Base-by-base conservation (phyloP, 2,888 invertebrate species). In the Thymelicus sylvestris region DNA sequence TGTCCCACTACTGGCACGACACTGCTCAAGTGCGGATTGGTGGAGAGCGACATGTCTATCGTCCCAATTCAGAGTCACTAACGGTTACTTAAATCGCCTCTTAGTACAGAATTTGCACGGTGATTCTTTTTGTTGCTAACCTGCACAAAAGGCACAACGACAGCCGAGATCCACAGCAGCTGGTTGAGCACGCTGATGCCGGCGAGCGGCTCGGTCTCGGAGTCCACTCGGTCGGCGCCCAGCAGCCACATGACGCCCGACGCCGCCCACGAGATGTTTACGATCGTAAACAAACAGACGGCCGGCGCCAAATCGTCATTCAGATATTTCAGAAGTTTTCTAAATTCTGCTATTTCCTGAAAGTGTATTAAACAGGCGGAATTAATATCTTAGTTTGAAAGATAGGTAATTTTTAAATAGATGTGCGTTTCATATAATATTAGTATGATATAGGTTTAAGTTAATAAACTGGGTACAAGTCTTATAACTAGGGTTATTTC, bases 321-420 rank as follows among this genome's bases (percentile, higher is more conserved):
- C 60, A 97, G 93, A 80, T 97, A 97, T 76, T 95, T 95, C 31
- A 97, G 86, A 70, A 97, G 89, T 81, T 97, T 97, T 73, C 95
- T 95, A 78, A 97, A 97, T 82, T 97, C 97, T 0, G 96, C 95
- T 73, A 97, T 95, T 92, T 97, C 97, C 97, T 97, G 82, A 15
- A 44, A 15, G 2, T 24, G 6, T 52, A n/a, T 15, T 55, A 44
- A 44, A 44, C 44, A 44, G 44, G 19, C 19, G 19, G 2, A 44
- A 44, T 10, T 44, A 8, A 10, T 44, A 41, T 3, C 39, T 41
- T 41, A 31, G 31, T 31, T 31, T 31, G 31, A 31, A 31, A 31
- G 1, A 31, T 31, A 31, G 3, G 31, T 31, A 31, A 3, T 31
- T 31, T 3, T 3, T 31, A 31, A 31, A 31, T 5, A 31, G 31